phyloP scores from a whole-genome alignment of 35 echinoderm and acorn worm genomes.

The Holothuria glaberrima region DNA sequence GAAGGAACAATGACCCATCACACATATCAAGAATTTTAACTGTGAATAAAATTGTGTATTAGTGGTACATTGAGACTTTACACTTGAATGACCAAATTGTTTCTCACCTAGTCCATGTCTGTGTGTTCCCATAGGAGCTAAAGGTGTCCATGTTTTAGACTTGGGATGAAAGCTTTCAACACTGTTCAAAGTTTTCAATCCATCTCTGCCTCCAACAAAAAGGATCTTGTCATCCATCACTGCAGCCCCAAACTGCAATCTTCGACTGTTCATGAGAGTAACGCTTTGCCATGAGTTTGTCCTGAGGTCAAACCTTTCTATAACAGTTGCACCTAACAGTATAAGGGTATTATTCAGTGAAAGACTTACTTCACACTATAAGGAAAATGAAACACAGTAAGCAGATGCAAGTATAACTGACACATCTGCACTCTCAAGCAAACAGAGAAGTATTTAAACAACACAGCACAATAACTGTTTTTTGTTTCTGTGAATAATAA shows the following conservation, averaged over 20 bases:
- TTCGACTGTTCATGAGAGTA: conserved; percentile 88
- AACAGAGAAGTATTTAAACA: too few relatives aligned
- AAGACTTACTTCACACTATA: background rate
- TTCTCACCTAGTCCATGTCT: conserved; percentile 93
- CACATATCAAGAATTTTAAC: too few relatives aligned
- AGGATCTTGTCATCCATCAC: conserved; percentile 90
- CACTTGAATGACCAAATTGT: background rate
- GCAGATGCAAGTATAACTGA: too few relatives aligned
- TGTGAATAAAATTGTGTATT: too few relatives aligned
- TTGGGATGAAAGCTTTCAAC: conserved; percentile 90
- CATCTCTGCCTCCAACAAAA: conserved; percentile 94
- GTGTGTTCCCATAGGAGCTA: conserved; percentile 94
- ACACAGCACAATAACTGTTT: too few relatives aligned
- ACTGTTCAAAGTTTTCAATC: conserved; percentile 94
- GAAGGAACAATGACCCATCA: too few relatives aligned
- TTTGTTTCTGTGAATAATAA: too few relatives aligned
- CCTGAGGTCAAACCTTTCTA: conserved; percentile 95
- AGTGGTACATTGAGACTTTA: too few relatives aligned
- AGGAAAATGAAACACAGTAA: background rate
- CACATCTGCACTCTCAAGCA: too few relatives aligned
- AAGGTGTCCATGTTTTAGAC: conserved; percentile 83
- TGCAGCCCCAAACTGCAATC: conserved; percentile 94
- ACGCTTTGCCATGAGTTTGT: conserved; percentile 90
- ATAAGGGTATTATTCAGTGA: too few relatives aligned
- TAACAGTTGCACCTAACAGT: conserved; percentile 84